These are phyloP conservation scores for Drosophila limbata DNA, from an alignment of 2,888 invertebrate species.

Conservation along the genomic window DNA sequence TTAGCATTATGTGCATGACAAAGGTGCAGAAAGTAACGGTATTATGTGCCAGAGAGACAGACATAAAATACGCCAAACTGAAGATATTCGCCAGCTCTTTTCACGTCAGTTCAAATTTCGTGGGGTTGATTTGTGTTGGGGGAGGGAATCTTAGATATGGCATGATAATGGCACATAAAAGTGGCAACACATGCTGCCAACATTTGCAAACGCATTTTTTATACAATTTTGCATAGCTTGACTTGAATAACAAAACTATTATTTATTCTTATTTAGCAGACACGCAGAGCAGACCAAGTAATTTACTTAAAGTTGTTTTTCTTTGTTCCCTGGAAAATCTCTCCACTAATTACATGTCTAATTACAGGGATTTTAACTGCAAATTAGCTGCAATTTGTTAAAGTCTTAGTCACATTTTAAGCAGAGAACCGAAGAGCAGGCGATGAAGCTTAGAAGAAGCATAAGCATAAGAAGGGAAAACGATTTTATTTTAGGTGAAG, in stretches of 20 bases:
- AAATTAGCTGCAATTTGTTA: conserved; percentile 79
- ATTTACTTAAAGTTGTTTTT: conserved; percentile 43
- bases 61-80: conserved; percentile 12
- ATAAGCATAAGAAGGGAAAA: neutral
- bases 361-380: conserved; percentile 72
- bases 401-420: conserved; percentile 62
- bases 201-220: conserved; percentile 33
- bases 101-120: conserved; percentile 18
- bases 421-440: neutral
- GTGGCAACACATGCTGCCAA: conserved; percentile 69
- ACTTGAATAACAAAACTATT: conserved; percentile 10
- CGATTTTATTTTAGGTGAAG: neutral
- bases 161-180: conserved; percentile 61
- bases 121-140: neutral
- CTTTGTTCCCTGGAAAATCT: conserved; percentile 53
- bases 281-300: conserved; percentile 22
- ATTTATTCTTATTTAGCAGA: neutral
- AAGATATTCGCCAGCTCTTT: conserved; percentile 28
- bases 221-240: conserved; percentile 10
- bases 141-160: neutral
- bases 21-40: conserved; percentile 74
- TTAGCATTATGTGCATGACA: conserved; percentile 76
- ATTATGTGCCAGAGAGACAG: conserved; percentile 55
- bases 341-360: conserved; percentile 80
- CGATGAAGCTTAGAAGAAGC: neutral